Evolutionary conservation across 2,113 vertebrate genomes (phyloP).

Genomic region (Rhinoderma darwinii): DNA sequence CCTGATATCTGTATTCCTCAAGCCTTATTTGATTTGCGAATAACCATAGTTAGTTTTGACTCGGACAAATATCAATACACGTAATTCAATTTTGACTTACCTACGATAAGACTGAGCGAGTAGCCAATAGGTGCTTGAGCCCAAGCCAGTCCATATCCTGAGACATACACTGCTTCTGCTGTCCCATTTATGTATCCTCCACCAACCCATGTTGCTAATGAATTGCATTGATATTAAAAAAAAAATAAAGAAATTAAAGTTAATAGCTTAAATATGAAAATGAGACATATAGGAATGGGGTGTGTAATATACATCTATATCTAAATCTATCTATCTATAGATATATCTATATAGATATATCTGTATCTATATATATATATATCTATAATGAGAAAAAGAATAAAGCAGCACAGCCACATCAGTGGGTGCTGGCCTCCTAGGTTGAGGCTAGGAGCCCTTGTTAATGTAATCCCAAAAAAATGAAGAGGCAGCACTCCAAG

Average conservation of each 20-base stretch:
- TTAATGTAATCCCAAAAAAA: too few relatives aligned
- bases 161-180: constrained; percentile 94
- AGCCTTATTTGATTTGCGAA: not conserved
- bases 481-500: too few relatives aligned
- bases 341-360: not conserved
- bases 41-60: constrained; percentile 29
- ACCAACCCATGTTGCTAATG: constrained; percentile 97
- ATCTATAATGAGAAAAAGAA: not conserved
- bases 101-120: constrained; percentile 90
- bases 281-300: not conserved
- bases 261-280: not conserved
- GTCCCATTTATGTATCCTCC: constrained; percentile 98
- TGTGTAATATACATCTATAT: not conserved
- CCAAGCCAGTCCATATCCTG: constrained; percentile 90
- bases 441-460: too few relatives aligned
- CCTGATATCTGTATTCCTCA: constrained; percentile 24
- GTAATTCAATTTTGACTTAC: constrained; percentile 73
- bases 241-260: not conserved
- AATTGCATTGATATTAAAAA: constrained; percentile 47
- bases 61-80: constrained; percentile 49
- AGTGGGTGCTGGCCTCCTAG: too few relatives aligned
- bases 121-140: constrained; percentile 98
- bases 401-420: too few relatives aligned
- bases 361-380: too few relatives aligned
- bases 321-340: not conserved